A percentile compares a stretch with the other conserved stretches of the same genome.
These are phyloP conservation scores for Drosophila guanche DNA, from an alignment of 1,140 invertebrate genomes.

Conservation along the genomic window DNA sequence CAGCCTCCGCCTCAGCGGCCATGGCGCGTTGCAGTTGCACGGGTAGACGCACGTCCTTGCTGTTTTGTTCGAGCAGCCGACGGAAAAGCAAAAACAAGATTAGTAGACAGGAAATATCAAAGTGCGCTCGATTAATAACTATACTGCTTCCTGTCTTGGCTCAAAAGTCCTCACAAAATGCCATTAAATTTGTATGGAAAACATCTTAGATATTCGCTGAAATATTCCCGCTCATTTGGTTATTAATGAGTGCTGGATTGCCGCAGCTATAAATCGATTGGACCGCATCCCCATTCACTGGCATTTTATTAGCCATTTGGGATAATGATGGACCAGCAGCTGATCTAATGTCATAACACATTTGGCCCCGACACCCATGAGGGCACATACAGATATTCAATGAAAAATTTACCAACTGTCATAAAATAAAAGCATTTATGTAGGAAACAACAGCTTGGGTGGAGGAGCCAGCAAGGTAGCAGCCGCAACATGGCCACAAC, in stretches of 20 bases:
- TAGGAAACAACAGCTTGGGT: constrained; percentile 14
- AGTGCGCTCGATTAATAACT: constrained; percentile 7
- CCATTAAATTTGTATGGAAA: not conserved
- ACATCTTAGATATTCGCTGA: not conserved
- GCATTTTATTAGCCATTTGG: constrained; percentile 59
- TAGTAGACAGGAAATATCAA: constrained; percentile 34
- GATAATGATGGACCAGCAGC: constrained; percentile 41
- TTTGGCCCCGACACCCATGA: constrained; percentile 4
- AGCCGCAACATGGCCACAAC: constrained; percentile 39
- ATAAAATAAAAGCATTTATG: constrained; percentile 64
- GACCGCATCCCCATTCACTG: constrained; percentile 30
- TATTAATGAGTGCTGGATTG: no score
- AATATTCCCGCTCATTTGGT: no score
- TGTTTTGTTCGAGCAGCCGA: constrained; percentile 81
- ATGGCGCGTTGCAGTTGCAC: constrained; percentile 94
- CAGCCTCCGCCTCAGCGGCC: constrained; percentile 96
- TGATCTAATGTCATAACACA: constrained; percentile 61
- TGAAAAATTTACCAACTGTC: constrained; percentile 42
- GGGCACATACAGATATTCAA: constrained; percentile 5
- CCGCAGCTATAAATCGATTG: constrained; percentile 1
- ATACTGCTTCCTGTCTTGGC: not conserved
- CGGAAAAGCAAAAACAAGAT: constrained; percentile 54
- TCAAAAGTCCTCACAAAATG: not conserved
- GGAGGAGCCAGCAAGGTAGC: constrained; percentile 8
- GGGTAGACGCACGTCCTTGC: constrained; percentile 95